A percentile compares a stretch with the other conserved stretches of the same genome.
Conservation (phyloP, 2,797 vertebrate genomes). For the Peromyscus aztecus region DNA sequence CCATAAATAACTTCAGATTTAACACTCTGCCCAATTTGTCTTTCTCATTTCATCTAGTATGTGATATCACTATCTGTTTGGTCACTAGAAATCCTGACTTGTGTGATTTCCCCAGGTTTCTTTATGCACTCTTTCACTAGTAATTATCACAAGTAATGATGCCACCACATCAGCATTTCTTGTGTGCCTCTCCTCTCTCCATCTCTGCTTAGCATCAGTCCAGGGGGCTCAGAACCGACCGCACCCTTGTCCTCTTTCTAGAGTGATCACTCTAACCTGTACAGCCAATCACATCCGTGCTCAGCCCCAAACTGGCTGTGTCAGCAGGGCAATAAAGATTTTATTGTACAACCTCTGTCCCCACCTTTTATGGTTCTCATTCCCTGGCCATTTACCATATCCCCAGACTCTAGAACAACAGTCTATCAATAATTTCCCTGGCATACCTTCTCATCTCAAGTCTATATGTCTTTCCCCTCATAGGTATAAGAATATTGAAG, state of each 20-base stretch:
- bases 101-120: neutral
- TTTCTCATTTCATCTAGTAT: neutral
- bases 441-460: neutral
- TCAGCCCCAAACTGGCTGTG: neutral
- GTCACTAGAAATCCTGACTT: neutral
- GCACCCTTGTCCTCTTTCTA: neutral
- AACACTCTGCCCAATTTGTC: neutral
- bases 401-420: neutral
- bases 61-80: neutral
- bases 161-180: neutral
- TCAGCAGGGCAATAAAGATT: neutral
- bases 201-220: neutral
- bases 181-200: neutral
- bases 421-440: neutral
- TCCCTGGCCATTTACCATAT: neutral
- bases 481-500: neutral
- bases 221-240: neutral
- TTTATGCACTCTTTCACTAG: neutral
- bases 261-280: neutral
- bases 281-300: neutral
- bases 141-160: neutral
- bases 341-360: neutral
- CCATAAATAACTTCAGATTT: neutral
- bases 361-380: neutral
- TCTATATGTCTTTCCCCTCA: neutral